Evolutionary conservation across 2,113 vertebrate species (phyloP).

Genomic region (Phainopepla nitens): DNA sequence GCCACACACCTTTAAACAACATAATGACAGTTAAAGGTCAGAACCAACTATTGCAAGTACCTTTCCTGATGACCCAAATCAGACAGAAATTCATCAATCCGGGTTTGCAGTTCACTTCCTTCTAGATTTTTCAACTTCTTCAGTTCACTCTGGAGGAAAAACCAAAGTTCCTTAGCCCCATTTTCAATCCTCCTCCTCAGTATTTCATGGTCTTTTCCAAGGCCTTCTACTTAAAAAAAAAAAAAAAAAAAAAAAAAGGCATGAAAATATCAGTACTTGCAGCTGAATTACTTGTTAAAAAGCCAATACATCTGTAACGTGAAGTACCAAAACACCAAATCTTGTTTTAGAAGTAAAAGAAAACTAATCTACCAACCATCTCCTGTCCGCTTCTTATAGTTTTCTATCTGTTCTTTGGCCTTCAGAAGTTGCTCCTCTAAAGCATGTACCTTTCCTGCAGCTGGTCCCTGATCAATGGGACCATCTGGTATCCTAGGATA

Average conservation of each 20-base stretch:
- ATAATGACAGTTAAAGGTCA: background rate
- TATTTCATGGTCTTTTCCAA: constrained; percentile 92
- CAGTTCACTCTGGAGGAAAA: constrained; percentile 93
- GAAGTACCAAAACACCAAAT: background rate
- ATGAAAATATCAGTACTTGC: background rate
- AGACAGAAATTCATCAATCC: constrained; percentile 84
- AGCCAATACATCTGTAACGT: background rate
- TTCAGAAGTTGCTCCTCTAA: constrained; percentile 93
- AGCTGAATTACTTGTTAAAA: background rate
- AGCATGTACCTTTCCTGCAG: constrained; percentile 86
- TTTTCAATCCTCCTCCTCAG: constrained; percentile 90
- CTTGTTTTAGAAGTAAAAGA: background rate
- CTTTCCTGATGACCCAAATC: constrained; percentile 97
- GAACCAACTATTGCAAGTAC: constrained; percentile 61
- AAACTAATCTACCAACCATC: constrained; percentile 77
- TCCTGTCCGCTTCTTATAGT: constrained; percentile 88
- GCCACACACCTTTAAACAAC: background rate
- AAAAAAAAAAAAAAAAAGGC: background rate
- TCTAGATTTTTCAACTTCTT: constrained; percentile 89
- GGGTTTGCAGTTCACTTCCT: constrained; percentile 83
- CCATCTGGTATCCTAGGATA: constrained; percentile 92
- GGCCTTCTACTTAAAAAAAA: constrained; percentile 59
- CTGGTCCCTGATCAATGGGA: constrained; percentile 85
- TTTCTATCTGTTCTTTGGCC: constrained; percentile 98
- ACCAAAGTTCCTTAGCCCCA: constrained; percentile 96